These are phyloP conservation scores for Odontothrips loti DNA, from an alignment of 2,888 invertebrate species.

Conservation along the genomic window DNA sequence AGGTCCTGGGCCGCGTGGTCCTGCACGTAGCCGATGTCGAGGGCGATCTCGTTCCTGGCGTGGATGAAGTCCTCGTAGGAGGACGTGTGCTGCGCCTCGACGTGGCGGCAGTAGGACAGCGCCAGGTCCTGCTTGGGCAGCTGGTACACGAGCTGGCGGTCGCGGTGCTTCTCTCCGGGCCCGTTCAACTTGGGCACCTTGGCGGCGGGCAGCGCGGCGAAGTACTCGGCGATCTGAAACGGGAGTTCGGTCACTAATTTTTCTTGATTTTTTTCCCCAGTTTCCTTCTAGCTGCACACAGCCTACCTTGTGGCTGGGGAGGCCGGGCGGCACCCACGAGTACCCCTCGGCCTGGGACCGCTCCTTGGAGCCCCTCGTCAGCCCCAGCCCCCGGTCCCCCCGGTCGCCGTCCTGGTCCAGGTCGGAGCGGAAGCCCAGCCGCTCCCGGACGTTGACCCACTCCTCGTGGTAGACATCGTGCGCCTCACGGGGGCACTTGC, in stretches of 20 bases:
- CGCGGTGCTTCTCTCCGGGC: conserved; percentile 75
- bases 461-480: conserved; percentile 89
- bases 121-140: conserved; percentile 93
- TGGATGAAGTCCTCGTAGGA: conserved; percentile 92
- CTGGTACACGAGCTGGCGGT: conserved; percentile 79
- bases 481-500: conserved; percentile 84
- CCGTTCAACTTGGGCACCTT: conserved; percentile 67
- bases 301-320: conserved; percentile 41
- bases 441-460: conserved; percentile 70
- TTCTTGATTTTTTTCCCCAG: neutral
- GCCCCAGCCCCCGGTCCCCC: conserved; percentile 53
- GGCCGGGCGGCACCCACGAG: conserved; percentile 66
- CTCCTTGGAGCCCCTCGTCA: conserved; percentile 56
- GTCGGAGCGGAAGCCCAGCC: conserved; percentile 64
- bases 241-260: conserved; percentile 32
- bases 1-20: conserved; percentile 45
- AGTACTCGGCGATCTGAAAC: conserved; percentile 84
- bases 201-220: conserved; percentile 79
- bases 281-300: neutral
- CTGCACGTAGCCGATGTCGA: conserved; percentile 77
- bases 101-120: conserved; percentile 79
- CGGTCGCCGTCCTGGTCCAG: conserved; percentile 51
- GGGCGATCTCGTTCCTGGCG: conserved; percentile 88
- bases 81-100: conserved; percentile 70
- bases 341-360: conserved; percentile 56